These are phyloP conservation scores for Chloropsis hardwickii DNA, from an alignment of 2,113 vertebrate genomes.

Conservation along the genomic window DNA sequence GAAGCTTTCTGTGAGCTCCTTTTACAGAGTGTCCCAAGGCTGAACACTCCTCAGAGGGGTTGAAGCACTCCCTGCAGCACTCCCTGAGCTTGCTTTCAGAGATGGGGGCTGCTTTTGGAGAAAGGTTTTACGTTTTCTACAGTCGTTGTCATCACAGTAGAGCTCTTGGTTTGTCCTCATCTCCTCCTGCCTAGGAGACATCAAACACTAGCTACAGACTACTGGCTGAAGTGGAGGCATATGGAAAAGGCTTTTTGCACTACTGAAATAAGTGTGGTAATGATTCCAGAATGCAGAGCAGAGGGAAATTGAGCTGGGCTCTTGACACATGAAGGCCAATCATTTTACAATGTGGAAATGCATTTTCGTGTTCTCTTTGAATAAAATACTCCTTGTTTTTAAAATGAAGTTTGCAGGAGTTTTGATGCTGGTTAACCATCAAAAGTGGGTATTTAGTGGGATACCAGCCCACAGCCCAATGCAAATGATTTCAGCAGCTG, in stretches of 20 bases:
- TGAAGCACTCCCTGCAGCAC: not conserved
- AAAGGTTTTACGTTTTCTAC: not conserved
- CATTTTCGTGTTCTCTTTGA: not conserved
- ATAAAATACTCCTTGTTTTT: not conserved
- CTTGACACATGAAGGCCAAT: not conserved
- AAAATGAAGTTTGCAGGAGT: not conserved
- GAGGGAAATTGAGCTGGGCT: not conserved
- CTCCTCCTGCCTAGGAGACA: not conserved
- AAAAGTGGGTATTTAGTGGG: not conserved
- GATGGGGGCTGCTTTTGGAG: not conserved
- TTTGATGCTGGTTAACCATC: not conserved
- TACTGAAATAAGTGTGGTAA: conserved; percentile 8
- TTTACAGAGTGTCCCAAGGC: not conserved
- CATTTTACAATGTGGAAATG: not conserved
- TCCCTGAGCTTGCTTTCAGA: not conserved
- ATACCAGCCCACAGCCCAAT: not conserved
- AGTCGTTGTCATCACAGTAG: not conserved
- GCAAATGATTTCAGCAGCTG: not conserved
- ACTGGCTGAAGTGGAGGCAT: not conserved
- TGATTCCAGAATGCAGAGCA: not conserved
- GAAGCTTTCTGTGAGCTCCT: not conserved
- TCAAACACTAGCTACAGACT: not conserved
- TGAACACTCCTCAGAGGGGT: not conserved
- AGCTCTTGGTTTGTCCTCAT: not conserved
- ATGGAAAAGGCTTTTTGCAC: conserved; percentile 24